Evolutionary conservation across 2,888 invertebrate genomes (phyloP), one percentile per base, ranked within the genome.

Genomic region (Orthonevra nobilis): DNA sequence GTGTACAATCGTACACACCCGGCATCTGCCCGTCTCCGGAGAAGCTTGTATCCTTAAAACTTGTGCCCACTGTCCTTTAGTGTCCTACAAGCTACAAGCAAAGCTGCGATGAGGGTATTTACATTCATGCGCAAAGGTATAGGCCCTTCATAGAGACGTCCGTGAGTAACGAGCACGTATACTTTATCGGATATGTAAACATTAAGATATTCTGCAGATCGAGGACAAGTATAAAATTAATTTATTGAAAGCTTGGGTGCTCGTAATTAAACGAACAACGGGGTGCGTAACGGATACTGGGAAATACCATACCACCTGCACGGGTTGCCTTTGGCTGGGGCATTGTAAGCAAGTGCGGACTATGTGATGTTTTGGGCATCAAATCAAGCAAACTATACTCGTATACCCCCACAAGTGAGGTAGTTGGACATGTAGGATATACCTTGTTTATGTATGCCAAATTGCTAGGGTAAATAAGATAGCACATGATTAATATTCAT

Each of bases 101-200:
- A 6, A 40, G 40, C 50, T 60, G 32, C 73, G 79, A 79, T 79
- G 79, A 79, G 79, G 79, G 79, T 79, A 79, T 79, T 79, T 73
- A 79, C 79, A 79, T 79, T 79, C 79, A 79, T 79, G 79, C 79
- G 79, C 79, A 79, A 79, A 79, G 79, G 79, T 79, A 66, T 56
- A 61, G 58, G 9, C 42, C 14, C 32, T 30, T 61, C 66, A 73
- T 66, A 79, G 79, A 73, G 73, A 79, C 73, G 79, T 75, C 74
- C 68, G 68, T 63, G 38, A 61, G 70, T 73, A 73, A 73, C 66
- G 58, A 63, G 58, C 73, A 73, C 73, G 73, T 73, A 73, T 70
- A 70, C 52, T 61, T 70, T 73, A 73, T 73, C 56, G 79, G 73
- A 79, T 79, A 79, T 79, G 79, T 79, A 79, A 79, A 73, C 73